phyloP scores from a whole-genome alignment of 2,797 vertebrate genomes.

The Acanthis flammea region DNA sequence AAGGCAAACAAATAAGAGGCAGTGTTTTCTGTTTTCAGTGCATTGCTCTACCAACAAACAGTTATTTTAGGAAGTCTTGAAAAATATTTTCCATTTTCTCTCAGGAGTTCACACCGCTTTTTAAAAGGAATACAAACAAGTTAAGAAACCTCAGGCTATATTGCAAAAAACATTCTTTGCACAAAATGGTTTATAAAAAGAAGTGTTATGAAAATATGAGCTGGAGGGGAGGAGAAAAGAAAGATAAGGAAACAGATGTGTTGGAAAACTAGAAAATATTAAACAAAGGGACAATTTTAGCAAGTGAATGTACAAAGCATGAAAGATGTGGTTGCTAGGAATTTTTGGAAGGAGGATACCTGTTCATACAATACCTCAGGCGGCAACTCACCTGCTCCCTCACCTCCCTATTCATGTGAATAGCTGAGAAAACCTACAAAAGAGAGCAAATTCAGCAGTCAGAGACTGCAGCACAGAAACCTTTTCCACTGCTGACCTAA shows the following conservation, averaged over 20 bases:
- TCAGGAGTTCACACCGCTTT: neutral
- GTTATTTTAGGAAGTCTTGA: neutral
- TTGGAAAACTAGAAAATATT: neutral
- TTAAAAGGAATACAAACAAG: neutral
- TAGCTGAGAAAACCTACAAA: neutral
- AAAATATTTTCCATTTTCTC: neutral
- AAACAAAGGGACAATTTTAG: neutral
- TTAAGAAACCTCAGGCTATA: neutral
- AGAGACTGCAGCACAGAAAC: neutral
- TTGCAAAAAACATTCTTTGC: neutral
- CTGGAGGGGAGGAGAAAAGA: neutral
- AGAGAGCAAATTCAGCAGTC: neutral
- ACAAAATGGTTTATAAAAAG: neutral
- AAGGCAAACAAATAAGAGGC: neutral
- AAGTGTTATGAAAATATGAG: neutral
- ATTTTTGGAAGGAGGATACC: neutral
- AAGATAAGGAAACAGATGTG: neutral
- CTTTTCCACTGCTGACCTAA: neutral
- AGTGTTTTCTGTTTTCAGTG: neutral
- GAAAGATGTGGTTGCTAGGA: neutral
- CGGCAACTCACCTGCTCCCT: neutral
- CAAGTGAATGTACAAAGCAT: neutral
- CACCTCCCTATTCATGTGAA: neutral
- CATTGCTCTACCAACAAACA: neutral
- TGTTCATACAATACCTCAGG: neutral